Evolutionary conservation across 2,888 invertebrate species (phyloP).

Genomic region (Baronia brevicornis): DNA sequence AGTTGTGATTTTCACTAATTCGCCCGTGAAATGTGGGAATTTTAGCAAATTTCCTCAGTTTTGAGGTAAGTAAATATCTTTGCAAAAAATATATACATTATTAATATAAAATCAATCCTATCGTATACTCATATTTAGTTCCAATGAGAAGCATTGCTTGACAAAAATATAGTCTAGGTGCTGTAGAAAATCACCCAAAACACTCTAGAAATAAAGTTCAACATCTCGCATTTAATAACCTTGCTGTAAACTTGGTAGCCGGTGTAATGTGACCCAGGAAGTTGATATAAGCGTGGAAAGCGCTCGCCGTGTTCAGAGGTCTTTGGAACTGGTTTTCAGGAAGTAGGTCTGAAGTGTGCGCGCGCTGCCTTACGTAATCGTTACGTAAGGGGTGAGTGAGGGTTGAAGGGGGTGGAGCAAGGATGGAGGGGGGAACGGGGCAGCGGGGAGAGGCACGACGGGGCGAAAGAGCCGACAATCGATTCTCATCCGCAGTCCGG

Average conservation of each 20-base stretch:
- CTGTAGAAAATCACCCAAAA: no score
- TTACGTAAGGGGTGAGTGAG: constrained; percentile 60
- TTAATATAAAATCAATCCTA: no score
- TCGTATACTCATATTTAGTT: no score
- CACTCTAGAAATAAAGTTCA: no score
- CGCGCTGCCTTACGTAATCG: constrained; percentile 67
- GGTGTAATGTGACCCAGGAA: constrained; percentile 1
- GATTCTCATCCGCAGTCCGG: constrained; percentile 66
- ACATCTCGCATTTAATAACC: no score
- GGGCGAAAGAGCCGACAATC: constrained; percentile 60
- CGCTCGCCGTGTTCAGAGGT: constrained; percentile 19
- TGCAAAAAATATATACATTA: no score
- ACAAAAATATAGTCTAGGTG: constrained; percentile 1
- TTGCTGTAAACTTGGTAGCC: constrained; percentile 3
- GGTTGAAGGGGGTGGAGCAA: constrained; percentile 28
- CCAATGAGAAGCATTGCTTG: no score
- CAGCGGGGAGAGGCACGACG: constrained; percentile 30
- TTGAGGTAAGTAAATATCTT: no score
- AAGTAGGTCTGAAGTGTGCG: constrained; percentile 51
- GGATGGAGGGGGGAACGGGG: constrained; percentile 21
- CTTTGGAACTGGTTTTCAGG: constrained; percentile 24
- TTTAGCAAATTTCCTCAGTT: no score
- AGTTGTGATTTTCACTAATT: no score
- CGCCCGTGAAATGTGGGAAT: no score
- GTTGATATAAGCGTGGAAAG: constrained; percentile 6